A percentile compares a stretch with the other conserved stretches of the same genome.
Conservation (phyloP, 2,888 invertebrate genomes). For the Neoscelio sp. region DNA sequence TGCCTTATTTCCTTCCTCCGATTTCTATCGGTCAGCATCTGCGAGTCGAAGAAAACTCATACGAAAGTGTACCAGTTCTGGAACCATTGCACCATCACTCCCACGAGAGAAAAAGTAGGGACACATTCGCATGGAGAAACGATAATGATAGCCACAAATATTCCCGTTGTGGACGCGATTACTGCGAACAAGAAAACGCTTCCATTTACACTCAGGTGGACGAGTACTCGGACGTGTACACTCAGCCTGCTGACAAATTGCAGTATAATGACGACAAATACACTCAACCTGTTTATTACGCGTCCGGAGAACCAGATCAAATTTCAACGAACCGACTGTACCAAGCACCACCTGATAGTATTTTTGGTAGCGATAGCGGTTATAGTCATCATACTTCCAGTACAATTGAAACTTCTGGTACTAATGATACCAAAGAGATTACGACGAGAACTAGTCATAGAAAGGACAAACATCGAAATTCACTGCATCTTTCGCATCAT, state of each 20-base stretch:
- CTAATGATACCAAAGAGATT: conserved; percentile 75
- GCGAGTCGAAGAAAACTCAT: conserved; percentile 84
- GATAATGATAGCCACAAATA: conserved; percentile 72
- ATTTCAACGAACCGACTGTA: conserved; percentile 76
- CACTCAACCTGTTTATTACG: conserved; percentile 79
- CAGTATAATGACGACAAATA: conserved; percentile 78
- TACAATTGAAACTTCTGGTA: conserved; percentile 85
- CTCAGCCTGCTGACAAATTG: conserved; percentile 79
- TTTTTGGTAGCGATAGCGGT: conserved; percentile 93
- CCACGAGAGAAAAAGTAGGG: conserved; percentile 80
- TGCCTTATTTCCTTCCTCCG: conserved; percentile 81
- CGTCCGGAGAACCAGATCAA: conserved; percentile 75
- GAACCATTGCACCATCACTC: conserved; percentile 83
- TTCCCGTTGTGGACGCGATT: conserved; percentile 75
- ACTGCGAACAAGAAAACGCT: conserved; percentile 76
- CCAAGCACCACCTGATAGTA: conserved; percentile 84
- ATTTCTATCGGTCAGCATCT: conserved; percentile 75
- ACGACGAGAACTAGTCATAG: conserved; percentile 77
- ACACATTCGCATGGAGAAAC: conserved; percentile 85
- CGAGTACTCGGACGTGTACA: conserved; percentile 80
- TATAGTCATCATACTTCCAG: conserved; percentile 93
- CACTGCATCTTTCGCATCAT: conserved; percentile 77
- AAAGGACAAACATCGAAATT: conserved; percentile 79
- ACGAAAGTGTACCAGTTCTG: conserved; percentile 89
- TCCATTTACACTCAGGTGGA: conserved; percentile 78